These are phyloP conservation scores for Seira sanloemensis DNA, from an alignment of 2,888 invertebrate genomes.

Conservation along the genomic window DNA sequence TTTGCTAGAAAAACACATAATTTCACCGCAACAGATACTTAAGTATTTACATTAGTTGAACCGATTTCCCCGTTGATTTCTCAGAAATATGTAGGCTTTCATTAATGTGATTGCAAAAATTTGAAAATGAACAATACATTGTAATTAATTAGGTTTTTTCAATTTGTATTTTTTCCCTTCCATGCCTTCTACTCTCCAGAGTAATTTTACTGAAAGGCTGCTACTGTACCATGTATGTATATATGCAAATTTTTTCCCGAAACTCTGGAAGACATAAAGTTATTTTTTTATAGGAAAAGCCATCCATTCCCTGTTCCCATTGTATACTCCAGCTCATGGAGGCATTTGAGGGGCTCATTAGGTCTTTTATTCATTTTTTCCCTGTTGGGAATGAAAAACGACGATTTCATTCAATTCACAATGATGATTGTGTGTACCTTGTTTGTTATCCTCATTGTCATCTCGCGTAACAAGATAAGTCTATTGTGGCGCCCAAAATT, in stretches of 20 bases:
- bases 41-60: too few species aligned
- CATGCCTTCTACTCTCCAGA: too few species aligned
- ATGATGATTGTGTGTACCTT: background rate
- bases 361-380: background rate
- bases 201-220: background rate
- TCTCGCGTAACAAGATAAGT: background rate
- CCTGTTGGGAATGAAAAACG: background rate
- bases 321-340: background rate
- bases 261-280: background rate
- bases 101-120: too few species aligned
- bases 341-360: background rate
- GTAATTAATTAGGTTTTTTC: too few species aligned
- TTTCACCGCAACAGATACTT: too few species aligned
- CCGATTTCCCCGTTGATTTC: too few species aligned
- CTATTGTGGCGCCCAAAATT: background rate
- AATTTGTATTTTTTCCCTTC: too few species aligned
- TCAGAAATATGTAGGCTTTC: too few species aligned
- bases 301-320: background rate
- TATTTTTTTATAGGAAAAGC: background rate
- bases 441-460: background rate
- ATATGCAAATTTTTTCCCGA: background rate
- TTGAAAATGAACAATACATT: too few species aligned
- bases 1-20: background rate
- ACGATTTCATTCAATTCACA: background rate
- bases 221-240: too few species aligned